Conservation (phyloP, 2,888 invertebrate species). For the Hemaris fuciformis region DNA sequence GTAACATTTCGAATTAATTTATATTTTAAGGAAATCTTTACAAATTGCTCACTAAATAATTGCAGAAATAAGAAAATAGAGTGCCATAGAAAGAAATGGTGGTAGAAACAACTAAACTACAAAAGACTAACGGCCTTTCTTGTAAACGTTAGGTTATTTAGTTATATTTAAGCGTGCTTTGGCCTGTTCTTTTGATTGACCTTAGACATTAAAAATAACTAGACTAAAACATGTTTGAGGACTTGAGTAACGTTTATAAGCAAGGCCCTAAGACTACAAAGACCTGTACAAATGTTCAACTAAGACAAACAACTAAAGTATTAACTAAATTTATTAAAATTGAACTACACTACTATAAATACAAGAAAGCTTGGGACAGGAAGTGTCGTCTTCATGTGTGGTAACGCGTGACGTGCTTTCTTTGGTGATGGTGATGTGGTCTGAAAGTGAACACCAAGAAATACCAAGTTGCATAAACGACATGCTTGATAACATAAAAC, state of each 20-base stretch:
- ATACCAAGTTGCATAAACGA: not conserved
- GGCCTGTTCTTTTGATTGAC: too few relatives aligned
- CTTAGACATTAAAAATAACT: too few relatives aligned
- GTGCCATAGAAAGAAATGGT: not conserved
- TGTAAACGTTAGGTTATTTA: too few relatives aligned
- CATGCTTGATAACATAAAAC: not conserved
- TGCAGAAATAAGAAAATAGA: not conserved
- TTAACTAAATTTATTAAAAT: not conserved
- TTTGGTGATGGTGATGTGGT: constrained; percentile 64
- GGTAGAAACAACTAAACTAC: not conserved
- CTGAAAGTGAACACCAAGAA: constrained; percentile 55
- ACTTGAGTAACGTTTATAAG: too few relatives aligned
- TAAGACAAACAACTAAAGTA: not conserved
- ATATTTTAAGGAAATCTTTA: too few relatives aligned
- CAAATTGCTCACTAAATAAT: not conserved
- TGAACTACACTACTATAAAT: not conserved
- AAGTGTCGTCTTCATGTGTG: constrained; percentile 44
- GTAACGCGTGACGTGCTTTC: constrained; percentile 68
- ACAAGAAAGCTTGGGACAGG: constrained; percentile 5
- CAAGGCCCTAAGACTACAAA: too few relatives aligned
- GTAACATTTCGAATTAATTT: not conserved
- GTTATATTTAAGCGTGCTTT: too few relatives aligned
- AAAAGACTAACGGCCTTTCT: not conserved
- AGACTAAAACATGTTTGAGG: too few relatives aligned
- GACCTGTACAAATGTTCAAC: not conserved